phyloP scores from a whole-genome alignment of 2,113 vertebrate species.

The Tetraodon nigroviridis region DNA sequence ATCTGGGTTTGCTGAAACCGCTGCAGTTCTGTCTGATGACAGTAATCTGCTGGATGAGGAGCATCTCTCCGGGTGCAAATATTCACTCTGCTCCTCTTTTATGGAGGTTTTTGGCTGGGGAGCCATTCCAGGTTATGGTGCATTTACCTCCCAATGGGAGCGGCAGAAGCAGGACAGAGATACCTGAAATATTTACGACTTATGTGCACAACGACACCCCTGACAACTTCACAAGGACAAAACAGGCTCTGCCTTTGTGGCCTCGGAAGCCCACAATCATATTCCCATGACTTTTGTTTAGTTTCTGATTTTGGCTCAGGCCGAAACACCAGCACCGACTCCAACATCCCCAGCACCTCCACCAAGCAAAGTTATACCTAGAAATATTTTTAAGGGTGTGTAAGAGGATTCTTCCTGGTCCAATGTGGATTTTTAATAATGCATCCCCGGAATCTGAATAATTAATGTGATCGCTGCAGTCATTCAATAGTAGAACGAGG shows the following conservation, averaged over 20 bases:
- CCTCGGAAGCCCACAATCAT: slow-evolving; percentile 11
- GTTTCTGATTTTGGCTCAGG: too few relatives aligned
- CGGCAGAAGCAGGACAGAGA: slow-evolving; percentile 32
- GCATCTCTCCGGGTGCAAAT: not conserved
- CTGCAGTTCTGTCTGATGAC: too few relatives aligned
- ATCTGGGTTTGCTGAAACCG: too few relatives aligned
- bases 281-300: too few relatives aligned
- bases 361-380: too few relatives aligned
- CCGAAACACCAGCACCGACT: too few relatives aligned
- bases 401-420: too few relatives aligned
- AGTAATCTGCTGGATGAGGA: not conserved
- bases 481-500: not conserved
- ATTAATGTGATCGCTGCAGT: too few relatives aligned
- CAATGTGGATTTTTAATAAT: too few relatives aligned
- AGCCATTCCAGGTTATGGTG: slow-evolving; percentile 17
- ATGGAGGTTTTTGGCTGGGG: slow-evolving; percentile 10
- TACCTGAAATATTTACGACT: slow-evolving; percentile 53
- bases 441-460: too few relatives aligned
- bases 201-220: slow-evolving; percentile 29
- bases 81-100: slow-evolving; percentile 5
- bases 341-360: too few relatives aligned
- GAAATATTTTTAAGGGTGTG: too few relatives aligned
- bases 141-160: slow-evolving; percentile 27
- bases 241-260: slow-evolving; percentile 16
- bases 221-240: slow-evolving; percentile 35